phyloP scores from a whole-genome alignment of 2,797 vertebrate species.

The Anas bernieri region DNA sequence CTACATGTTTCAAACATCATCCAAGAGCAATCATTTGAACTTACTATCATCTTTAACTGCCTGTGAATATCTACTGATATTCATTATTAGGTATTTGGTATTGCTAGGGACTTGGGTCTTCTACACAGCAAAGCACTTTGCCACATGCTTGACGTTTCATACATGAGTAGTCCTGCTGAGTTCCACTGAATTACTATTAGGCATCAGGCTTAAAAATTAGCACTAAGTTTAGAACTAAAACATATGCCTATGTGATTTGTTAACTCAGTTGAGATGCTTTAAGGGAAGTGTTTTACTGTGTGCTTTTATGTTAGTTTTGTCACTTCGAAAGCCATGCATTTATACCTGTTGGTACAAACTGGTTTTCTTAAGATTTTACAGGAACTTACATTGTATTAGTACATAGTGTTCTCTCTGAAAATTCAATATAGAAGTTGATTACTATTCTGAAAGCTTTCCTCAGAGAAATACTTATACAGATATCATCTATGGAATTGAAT shows the following conservation, averaged over 20 bases:
- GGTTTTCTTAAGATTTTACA: neutral
- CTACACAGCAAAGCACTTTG: neutral
- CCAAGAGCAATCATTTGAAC: neutral
- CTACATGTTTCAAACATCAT: accelerated
- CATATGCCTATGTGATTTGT: accelerated
- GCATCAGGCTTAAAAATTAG: neutral
- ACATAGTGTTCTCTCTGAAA: neutral
- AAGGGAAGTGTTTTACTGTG: neutral
- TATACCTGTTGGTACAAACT: neutral
- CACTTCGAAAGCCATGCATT: neutral
- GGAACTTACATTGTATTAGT: neutral
- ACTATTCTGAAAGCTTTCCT: neutral
- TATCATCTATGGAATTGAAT: neutral
- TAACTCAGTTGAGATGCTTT: neutral
- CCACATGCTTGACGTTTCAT: neutral
- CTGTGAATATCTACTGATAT: neutral
- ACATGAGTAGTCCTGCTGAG: neutral
- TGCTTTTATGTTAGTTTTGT: neutral
- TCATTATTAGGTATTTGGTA: neutral
- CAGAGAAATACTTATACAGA: neutral
- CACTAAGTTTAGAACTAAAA: neutral
- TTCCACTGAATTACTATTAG: neutral
- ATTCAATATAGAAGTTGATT: neutral
- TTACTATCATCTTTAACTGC: neutral
- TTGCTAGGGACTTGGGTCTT: neutral